Percentiles rank a stretch among this genome's conserved stretches.
These are phyloP conservation scores for Microctonus brassicae DNA, from an alignment of 2,888 invertebrate species.

Conservation along the genomic window DNA sequence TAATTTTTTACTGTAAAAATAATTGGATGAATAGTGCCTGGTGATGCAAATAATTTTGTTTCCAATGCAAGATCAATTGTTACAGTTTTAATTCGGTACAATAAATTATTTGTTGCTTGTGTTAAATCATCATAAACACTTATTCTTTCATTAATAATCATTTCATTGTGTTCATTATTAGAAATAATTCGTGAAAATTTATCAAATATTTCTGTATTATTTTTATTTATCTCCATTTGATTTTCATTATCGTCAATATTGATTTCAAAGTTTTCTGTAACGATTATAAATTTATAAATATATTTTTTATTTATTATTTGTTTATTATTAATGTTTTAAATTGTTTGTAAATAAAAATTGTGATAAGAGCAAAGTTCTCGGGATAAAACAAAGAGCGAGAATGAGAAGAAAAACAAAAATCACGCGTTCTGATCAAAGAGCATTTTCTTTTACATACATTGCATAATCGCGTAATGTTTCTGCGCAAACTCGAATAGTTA, in stretches of 20 bases:
- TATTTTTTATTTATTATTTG: background rate
- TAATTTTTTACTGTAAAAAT: constrained; percentile 82
- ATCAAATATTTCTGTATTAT: background rate
- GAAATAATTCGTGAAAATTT: constrained; percentile 1
- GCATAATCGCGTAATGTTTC: background rate
- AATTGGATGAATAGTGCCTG: constrained; percentile 66
- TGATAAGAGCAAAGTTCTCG: background rate
- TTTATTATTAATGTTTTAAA: background rate
- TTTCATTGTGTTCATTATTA: constrained; percentile 27
- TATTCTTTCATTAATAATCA: constrained; percentile 40
- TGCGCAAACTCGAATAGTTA: background rate
- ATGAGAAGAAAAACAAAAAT: background rate
- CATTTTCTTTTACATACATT: background rate
- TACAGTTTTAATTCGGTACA: constrained; percentile 3
- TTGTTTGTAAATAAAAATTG: background rate
- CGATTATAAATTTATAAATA: background rate
- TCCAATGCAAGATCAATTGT: constrained; percentile 43
- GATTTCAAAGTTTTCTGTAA: background rate
- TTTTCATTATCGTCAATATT: background rate
- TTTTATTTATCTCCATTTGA: background rate
- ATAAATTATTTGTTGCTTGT: constrained; percentile 33
- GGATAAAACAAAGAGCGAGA: background rate
- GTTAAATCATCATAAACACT: constrained; percentile 51
- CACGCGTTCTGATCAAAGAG: constrained; percentile 6
- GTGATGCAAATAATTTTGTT: constrained; percentile 50